Evolutionary conservation across 2,797 vertebrate species (phyloP).

Genomic region (Gymnothorax reevesii): DNA sequence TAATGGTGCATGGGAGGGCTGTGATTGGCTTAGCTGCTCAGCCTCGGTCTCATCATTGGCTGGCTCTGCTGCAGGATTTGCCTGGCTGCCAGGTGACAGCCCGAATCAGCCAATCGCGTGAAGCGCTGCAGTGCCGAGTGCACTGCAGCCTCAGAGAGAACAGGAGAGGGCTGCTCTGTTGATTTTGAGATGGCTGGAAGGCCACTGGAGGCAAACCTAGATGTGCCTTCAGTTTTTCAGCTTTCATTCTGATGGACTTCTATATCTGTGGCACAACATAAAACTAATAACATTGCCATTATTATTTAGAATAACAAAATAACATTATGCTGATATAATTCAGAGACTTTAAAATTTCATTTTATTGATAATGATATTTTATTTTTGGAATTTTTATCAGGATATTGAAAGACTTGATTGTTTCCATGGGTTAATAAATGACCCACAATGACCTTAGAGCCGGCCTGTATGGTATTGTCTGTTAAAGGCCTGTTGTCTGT

Average conservation of each 20-base stretch:
- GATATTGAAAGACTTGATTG: no score
- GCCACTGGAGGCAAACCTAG: not conserved
- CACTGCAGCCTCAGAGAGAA: not conserved
- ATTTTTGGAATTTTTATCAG: no score
- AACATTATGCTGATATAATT: no score
- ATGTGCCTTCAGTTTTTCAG: not conserved
- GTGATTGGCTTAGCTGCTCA: not conserved
- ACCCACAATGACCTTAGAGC: no score
- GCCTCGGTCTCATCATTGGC: not conserved
- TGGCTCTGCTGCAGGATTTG: slow-evolving; percentile 10
- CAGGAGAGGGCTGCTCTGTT: slow-evolving; percentile 15
- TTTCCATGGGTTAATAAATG: no score
- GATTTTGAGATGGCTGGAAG: not conserved
- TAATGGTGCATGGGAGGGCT: not conserved
- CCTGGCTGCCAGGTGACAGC: slow-evolving; percentile 6
- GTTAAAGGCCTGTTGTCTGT: no score
- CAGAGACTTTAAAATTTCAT: no score
- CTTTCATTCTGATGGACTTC: not conserved
- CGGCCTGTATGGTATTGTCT: no score
- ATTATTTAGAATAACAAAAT: no score
- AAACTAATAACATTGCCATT: no score
- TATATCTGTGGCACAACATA: no score
- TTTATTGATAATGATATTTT: no score
- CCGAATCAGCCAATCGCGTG: not conserved
- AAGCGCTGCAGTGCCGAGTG: not conserved